Conservation (phyloP, 2,797 vertebrate species). For the Novumbra hubbsi region DNA sequence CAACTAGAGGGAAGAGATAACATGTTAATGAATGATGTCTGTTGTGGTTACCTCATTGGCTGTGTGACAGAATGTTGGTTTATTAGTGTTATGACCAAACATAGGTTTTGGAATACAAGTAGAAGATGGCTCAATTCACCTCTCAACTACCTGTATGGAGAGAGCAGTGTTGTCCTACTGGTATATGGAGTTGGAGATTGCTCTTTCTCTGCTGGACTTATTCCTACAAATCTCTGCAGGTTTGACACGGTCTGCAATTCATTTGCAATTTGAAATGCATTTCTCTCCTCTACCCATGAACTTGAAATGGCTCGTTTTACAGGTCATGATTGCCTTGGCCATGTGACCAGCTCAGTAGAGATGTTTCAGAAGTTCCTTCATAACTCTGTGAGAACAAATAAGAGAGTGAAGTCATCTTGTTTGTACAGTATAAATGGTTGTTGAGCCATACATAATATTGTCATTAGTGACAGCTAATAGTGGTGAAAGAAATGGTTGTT, state of each 20-base stretch:
- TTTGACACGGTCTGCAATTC: constrained; percentile 12
- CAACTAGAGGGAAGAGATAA: too few species aligned
- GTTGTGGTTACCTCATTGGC: too few species aligned
- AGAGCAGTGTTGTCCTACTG: constrained; percentile 9
- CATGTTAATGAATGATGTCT: too few species aligned
- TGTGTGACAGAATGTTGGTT: too few species aligned
- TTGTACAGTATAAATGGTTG: neutral
- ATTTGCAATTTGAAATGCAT: constrained; percentile 20
- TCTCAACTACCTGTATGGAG: neutral
- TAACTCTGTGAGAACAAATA: neutral
- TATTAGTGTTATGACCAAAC: too few species aligned
- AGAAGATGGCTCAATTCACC: too few species aligned
- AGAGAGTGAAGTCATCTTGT: neutral
- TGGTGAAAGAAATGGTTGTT: neutral
- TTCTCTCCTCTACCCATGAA: neutral
- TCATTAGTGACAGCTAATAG: too few species aligned
- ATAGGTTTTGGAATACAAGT: too few species aligned
- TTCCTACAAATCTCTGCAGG: constrained; percentile 10
- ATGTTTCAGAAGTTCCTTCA: neutral
- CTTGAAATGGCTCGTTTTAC: constrained; percentile 7
- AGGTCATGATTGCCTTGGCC: constrained; percentile 8
- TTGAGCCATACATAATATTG: too few species aligned
- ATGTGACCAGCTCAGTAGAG: neutral
- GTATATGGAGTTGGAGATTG: constrained; percentile 13
- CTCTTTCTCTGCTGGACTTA: constrained; percentile 4